These are phyloP conservation scores for Trisateles emortualis DNA, from an alignment of 2,888 invertebrate genomes.

Conservation along the genomic window DNA sequence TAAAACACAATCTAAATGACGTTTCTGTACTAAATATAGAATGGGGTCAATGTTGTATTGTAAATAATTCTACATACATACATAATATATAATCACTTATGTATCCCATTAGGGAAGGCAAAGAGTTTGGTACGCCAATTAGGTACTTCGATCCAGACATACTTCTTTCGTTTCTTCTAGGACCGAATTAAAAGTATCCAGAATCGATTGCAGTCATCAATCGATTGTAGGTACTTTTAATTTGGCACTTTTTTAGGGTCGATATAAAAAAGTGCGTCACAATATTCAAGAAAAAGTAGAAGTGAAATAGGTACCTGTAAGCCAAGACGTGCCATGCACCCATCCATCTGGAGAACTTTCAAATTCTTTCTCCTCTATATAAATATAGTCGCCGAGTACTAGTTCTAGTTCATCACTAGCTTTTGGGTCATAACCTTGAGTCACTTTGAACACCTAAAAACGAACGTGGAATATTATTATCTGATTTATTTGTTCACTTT, in stretches of 20 bases:
- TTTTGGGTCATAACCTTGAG: conserved; percentile 91
- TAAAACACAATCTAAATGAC: not conserved
- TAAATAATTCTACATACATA: too few species aligned
- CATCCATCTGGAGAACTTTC: conserved; percentile 93
- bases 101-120: too few species aligned
- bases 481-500: not conserved
- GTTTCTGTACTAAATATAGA: not conserved
- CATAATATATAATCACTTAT: too few species aligned
- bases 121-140: too few species aligned
- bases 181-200: too few species aligned
- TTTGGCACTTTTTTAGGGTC: too few species aligned
- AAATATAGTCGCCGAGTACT: conserved; percentile 94
- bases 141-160: too few species aligned
- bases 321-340: conserved; percentile 94
- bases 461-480: not conserved
- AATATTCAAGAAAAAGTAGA: not conserved
- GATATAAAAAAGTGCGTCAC: too few species aligned
- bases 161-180: too few species aligned
- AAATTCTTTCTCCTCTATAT: conserved; percentile 91
- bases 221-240: too few species aligned
- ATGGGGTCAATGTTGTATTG: conserved; percentile 3
- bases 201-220: too few species aligned
- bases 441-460: conserved; percentile 90
- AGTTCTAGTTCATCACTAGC: conserved; percentile 95
- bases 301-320: conserved; percentile 86